phyloP scores from a whole-genome alignment of 2,888 invertebrate species.

The Orthonevra nobilis region DNA sequence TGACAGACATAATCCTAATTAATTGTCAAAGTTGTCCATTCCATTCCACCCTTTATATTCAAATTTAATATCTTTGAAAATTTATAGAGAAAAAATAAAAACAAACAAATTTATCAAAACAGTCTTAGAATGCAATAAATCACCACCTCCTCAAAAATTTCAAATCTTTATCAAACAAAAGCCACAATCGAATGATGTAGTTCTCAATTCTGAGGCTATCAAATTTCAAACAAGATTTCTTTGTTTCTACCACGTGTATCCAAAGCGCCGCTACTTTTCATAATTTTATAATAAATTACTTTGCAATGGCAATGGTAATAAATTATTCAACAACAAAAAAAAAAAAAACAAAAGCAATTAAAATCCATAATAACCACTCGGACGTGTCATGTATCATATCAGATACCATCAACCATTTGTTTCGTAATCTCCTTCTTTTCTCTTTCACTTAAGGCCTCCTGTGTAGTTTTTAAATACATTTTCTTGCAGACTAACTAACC shows the following conservation, averaged over 20 bases:
- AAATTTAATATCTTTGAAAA: no score
- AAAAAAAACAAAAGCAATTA: conserved; percentile 34
- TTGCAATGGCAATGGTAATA: background rate
- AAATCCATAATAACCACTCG: conserved; percentile 12
- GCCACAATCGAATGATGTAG: no score
- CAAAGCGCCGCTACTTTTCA: conserved; percentile 2
- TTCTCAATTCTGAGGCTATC: background rate
- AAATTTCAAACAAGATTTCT: background rate
- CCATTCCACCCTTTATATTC: no score
- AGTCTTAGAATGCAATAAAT: background rate
- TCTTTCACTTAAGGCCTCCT: no score
- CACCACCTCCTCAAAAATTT: background rate
- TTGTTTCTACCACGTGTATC: background rate
- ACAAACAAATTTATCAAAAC: no score
- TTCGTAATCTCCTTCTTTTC: background rate
- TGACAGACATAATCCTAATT: no score
- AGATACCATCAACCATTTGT: conserved; percentile 41
- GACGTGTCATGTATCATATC: conserved; percentile 44
- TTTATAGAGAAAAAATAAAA: no score
- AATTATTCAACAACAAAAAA: no score
- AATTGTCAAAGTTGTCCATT: no score
- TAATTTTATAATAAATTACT: conserved; percentile 6
- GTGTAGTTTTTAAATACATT: no score
- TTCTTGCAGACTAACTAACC: no score
- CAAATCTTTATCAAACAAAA: background rate